Conservation (phyloP, 1,140 invertebrate genomes). For the Aphaenogaster floridana region DNA sequence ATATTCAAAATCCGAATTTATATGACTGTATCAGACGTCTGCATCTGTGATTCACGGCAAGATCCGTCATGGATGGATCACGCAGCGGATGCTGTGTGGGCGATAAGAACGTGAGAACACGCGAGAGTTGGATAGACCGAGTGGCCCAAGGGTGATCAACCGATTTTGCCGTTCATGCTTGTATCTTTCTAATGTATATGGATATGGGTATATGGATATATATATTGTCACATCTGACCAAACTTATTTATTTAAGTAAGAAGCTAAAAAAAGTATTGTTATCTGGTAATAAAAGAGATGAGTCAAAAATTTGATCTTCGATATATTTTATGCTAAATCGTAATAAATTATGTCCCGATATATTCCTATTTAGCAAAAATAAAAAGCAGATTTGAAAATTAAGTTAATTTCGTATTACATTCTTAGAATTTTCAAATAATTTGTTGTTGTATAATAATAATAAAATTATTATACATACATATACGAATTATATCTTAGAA, state of each 20-base stretch:
- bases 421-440: neutral
- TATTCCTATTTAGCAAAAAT: neutral
- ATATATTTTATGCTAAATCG: too few species aligned
- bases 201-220: neutral
- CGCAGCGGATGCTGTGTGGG: conserved; percentile 42
- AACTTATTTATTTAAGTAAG: neutral
- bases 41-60: conserved; percentile 32
- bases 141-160: neutral
- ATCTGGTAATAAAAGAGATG: neutral
- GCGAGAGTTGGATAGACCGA: conserved; percentile 54
- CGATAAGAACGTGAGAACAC: conserved; percentile 70
- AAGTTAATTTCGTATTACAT: neutral
- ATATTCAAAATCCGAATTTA: neutral
- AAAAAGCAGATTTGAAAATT: neutral
- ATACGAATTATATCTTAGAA: neutral
- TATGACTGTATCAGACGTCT: conserved; percentile 51
- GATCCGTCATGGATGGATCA: conserved; percentile 39
- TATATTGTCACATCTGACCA: neutral
- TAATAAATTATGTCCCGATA: too few species aligned
- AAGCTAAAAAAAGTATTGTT: neutral
- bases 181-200: neutral
- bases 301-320: neutral
- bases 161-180: neutral
- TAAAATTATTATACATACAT: too few species aligned
- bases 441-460: neutral